phyloP scores from a whole-genome alignment of 2,113 vertebrate genomes.

The Ifrita kowaldi region DNA sequence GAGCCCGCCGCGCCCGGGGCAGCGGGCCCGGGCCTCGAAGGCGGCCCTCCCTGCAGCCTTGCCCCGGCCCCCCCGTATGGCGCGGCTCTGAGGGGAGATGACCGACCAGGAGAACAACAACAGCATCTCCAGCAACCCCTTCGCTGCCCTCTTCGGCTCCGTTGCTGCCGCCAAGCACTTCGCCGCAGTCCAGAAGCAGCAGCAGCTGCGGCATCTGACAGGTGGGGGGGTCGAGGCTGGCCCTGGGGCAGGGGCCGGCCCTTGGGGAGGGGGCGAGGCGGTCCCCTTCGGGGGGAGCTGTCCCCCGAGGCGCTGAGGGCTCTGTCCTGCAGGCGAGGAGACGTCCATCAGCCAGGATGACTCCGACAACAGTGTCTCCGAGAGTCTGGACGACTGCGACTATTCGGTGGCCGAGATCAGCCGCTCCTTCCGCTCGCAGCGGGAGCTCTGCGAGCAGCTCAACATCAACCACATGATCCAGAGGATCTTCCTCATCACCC shows the following conservation, averaged over 20 bases:
- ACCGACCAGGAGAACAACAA: constrained; percentile 99
- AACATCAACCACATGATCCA: constrained; percentile 99
- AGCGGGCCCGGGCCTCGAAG: neutral
- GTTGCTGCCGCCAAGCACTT: constrained; percentile 95
- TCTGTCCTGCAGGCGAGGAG: constrained; percentile 75
- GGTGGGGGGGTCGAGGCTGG: constrained; percentile 57
- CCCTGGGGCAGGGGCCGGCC: neutral
- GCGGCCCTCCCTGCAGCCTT: neutral
- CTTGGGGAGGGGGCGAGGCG: neutral
- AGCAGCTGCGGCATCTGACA: constrained; percentile 69
- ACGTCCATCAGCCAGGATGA: constrained; percentile 88
- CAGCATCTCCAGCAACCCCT: constrained; percentile 96
- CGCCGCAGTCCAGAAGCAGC: constrained; percentile 85
- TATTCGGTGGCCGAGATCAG: constrained; percentile 94
- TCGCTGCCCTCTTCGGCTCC: constrained; percentile 95
- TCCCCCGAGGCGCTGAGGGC: neutral
- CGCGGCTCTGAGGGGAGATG: constrained; percentile 83
- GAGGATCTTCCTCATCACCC: constrained; percentile 94
- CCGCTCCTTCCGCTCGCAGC: constrained; percentile 91
- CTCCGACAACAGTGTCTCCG: constrained; percentile 92
- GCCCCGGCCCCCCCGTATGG: neutral
- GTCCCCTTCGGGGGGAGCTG: too few relatives aligned
- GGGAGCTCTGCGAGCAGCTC: constrained; percentile 96
- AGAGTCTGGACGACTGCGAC: constrained; percentile 95
- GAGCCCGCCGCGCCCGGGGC: neutral